Conservation (phyloP, 2,797 vertebrate genomes). For the Neosilurus mollespiculum region DNA sequence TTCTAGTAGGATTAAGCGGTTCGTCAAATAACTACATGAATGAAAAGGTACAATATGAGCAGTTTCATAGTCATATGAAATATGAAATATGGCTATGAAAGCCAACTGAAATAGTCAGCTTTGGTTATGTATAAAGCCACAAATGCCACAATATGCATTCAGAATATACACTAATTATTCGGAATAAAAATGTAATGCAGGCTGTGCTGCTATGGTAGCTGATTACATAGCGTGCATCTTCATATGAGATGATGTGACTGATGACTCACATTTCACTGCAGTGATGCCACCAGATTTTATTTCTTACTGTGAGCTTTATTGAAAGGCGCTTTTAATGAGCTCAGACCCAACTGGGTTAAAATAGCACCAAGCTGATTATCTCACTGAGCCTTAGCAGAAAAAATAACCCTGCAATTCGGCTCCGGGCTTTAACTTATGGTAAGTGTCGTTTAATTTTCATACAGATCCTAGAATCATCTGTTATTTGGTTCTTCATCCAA, state of each 20-base stretch:
- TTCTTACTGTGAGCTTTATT: not conserved
- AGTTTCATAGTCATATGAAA: no score
- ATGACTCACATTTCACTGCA: constrained; percentile 7
- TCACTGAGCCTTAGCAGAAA: not conserved
- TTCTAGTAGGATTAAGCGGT: no score
- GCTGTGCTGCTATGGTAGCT: not conserved
- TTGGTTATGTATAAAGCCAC: not conserved
- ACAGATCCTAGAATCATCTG: not conserved
- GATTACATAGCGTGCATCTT: not conserved
- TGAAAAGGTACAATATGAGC: no score
- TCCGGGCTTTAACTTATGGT: not conserved
- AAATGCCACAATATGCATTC: not conserved
- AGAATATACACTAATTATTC: not conserved
- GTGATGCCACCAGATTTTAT: not conserved
- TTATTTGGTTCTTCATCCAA: constrained; percentile 8
- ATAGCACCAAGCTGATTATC: constrained; percentile 36
- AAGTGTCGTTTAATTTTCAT: constrained; percentile 23
- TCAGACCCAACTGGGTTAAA: constrained; percentile 19
- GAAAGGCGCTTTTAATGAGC: constrained; percentile 30
- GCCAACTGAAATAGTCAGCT: no score
- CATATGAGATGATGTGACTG: not conserved
- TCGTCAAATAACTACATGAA: no score
- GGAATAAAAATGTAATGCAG: not conserved
- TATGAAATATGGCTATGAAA: no score
- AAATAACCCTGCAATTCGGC: constrained; percentile 1